Evolutionary conservation across 2,888 invertebrate genomes (phyloP), one percentile per base, ranked within the genome.

Genomic region (Acronicta alni): DNA sequence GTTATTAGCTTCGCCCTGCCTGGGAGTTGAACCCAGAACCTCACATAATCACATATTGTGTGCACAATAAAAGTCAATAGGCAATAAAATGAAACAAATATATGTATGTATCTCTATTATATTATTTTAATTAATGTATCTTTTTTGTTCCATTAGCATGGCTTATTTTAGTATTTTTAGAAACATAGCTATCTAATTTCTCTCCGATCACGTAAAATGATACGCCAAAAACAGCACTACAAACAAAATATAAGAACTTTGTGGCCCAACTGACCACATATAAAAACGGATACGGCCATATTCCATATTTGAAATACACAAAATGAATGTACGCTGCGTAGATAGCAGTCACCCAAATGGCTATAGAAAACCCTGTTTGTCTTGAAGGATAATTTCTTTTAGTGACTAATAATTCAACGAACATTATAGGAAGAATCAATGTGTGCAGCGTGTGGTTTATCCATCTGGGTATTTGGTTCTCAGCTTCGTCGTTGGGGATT

Each of bases 271-370:
- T 95, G 44, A 99, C 88, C 0, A 97, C 95, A 18, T 96, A 95
- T 69, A 99, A 95, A 16, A 99, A 95, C 0, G 99, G 99, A 85
- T 99, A 99, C 0, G 98, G 97, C 98, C 99, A 99, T 41, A 96
- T 91, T 39, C 97, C 96, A 14, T 96, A 96, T 69, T 95, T 95
- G 46, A 94, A 90, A 81, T 96, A 96, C 18, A 97, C 95, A 30
- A 96, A 86, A 77, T 96, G 96, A 44, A 97, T 91, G 97, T 97
- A 98, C 2, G 95, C 72, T 35, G 97, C 86, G 82, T 98, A 98
- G 12, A 89, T 73, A 0, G 95, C 65, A 89, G 96, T 95, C 77
- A 98, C 96, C 0, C 84, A 60, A 9, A 92, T 59, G 3, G 96
- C 89, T 0, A 96, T 92, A 2, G 89, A 73, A 2, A 97, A 75